A percentile compares a stretch with the other conserved stretches of the same genome.
These are phyloP conservation scores for Paralvinella palmiformis DNA, from an alignment of 1,140 invertebrate species.

Conservation along the genomic window DNA sequence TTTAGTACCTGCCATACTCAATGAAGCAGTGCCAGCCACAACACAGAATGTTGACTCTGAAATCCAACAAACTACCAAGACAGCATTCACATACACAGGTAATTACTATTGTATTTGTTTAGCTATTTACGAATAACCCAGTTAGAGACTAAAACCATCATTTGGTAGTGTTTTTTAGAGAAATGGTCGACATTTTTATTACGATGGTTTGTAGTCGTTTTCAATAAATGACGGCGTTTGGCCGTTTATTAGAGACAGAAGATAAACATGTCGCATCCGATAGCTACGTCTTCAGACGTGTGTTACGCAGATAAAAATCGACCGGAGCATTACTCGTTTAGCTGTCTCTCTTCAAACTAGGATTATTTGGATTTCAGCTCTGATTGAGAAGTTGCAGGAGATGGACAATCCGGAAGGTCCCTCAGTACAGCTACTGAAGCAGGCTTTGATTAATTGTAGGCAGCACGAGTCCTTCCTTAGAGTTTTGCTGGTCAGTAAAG, in stretches of 20 bases:
- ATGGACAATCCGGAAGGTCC: slow-evolving; percentile 22
- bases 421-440: slow-evolving; percentile 34
- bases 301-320: too few species aligned
- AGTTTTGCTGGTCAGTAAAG: slow-evolving; percentile 41
- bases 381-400: slow-evolving; percentile 39
- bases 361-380: too few species aligned
- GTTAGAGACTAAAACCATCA: too few species aligned
- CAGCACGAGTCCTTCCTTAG: slow-evolving; percentile 49
- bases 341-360: too few species aligned
- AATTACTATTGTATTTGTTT: neutral
- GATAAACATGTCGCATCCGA: too few species aligned
- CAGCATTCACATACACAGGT: slow-evolving; percentile 46
- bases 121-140: neutral
- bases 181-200: too few species aligned
- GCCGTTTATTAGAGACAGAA: too few species aligned
- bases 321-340: too few species aligned
- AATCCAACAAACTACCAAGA: slow-evolving; percentile 39
- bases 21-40: slow-evolving; percentile 50
- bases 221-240: neutral
- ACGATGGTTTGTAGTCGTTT: too few species aligned
- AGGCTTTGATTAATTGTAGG: slow-evolving; percentile 44
- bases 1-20: slow-evolving; percentile 48
- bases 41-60: slow-evolving; percentile 48
- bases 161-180: too few species aligned
- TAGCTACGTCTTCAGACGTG: too few species aligned